Percentiles rank a stretch among this genome's conserved stretches.
Evolutionary conservation across 2,888 invertebrate genomes (phyloP).

Genomic region (Oxystoma pomonae): DNA sequence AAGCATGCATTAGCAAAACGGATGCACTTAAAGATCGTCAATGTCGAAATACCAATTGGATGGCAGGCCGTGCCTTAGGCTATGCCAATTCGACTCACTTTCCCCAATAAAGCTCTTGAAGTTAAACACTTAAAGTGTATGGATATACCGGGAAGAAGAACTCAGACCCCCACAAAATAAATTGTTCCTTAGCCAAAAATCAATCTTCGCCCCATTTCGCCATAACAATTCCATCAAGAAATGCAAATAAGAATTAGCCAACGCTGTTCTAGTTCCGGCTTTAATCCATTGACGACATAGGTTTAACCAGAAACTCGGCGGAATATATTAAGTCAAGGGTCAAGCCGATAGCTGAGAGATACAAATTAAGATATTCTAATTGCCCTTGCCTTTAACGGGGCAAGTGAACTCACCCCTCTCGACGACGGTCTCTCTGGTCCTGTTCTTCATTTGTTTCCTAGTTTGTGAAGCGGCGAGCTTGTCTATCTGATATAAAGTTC

Average conservation of each 20-base stretch:
- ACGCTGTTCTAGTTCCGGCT: not conserved
- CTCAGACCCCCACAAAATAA: not conserved
- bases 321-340: conserved; percentile 46
- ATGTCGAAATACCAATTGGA: no score
- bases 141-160: no score
- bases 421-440: conserved; percentile 2
- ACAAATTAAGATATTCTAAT: conserved; percentile 72
- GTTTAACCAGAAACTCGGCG: conserved; percentile 30
- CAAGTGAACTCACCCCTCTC: conserved; percentile 38
- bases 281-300: conserved; percentile 20
- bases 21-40: no score
- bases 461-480: conserved; percentile 13
- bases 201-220: not conserved
- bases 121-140: no score
- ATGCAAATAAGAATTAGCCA: not conserved
- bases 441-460: conserved; percentile 25
- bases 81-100: no score
- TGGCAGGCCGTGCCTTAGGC: no score
- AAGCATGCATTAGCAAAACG: no score
- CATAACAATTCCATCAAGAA: not conserved
- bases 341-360: conserved; percentile 52
- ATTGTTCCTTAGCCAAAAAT: not conserved
- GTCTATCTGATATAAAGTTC: conserved; percentile 3
- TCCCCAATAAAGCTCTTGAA: no score
- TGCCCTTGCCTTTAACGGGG: conserved; percentile 34